These are phyloP conservation scores for Gymnopithys bicolor DNA, from an alignment of 2,797 vertebrate species.

Conservation along the genomic window DNA sequence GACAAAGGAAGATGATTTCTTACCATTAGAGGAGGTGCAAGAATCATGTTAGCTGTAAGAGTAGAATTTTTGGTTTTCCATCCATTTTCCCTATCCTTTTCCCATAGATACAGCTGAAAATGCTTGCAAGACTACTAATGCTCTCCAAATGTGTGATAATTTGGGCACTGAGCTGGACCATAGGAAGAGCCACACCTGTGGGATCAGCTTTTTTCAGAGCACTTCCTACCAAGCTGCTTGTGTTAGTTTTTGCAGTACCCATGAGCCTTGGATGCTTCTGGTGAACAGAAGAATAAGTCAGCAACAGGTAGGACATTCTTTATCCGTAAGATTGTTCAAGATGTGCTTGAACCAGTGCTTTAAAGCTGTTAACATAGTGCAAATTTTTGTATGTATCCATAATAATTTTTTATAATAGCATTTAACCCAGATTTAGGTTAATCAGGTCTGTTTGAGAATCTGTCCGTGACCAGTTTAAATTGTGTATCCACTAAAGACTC, in stretches of 20 bases:
- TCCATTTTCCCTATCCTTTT: background rate
- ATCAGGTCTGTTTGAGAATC: background rate
- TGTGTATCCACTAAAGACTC: background rate
- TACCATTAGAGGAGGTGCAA: background rate
- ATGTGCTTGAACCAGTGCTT: background rate
- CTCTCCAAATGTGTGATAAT: background rate
- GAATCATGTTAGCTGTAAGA: background rate
- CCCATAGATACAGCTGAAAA: background rate
- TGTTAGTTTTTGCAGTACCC: background rate
- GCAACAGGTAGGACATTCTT: background rate
- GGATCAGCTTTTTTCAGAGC: background rate
- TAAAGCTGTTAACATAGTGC: fast-evolving
- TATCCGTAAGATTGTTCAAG: background rate
- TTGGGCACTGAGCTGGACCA: background rate
- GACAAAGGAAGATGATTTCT: background rate
- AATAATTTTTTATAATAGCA: background rate
- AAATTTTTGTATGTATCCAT: background rate
- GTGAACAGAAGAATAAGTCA: background rate
- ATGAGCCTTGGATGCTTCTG: background rate
- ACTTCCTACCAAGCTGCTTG: background rate
- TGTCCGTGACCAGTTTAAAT: background rate
- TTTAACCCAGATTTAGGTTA: background rate
- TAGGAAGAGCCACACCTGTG: background rate
- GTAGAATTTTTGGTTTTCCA: background rate
- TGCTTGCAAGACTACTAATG: background rate